A percentile compares a stretch with the other conserved stretches of the same genome.
phyloP scores from a whole-genome alignment of 2,888 invertebrate genomes.

The Pollenia amentaria region DNA sequence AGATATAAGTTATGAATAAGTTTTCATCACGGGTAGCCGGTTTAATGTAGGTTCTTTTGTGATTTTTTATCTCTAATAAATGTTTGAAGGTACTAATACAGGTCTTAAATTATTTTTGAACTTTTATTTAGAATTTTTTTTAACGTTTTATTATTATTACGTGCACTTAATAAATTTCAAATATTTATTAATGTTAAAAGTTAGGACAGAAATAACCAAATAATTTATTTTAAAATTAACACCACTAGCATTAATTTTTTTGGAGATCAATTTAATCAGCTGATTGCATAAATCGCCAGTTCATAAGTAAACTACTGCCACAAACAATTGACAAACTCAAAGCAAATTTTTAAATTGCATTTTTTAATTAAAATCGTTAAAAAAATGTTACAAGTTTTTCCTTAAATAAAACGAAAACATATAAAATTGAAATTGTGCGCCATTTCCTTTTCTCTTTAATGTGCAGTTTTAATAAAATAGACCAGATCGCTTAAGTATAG shows the following conservation, averaged over 20 bases:
- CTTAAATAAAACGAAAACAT: no score
- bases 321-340: no score
- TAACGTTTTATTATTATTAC: background rate
- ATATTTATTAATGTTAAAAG: background rate
- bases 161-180: background rate
- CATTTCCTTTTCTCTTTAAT: no score
- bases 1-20: constrained; percentile 30
- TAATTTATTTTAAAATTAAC: constrained; percentile 3
- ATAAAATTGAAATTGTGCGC: no score
- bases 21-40: constrained; percentile 2
- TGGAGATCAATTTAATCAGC: constrained; percentile 1
- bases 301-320: background rate
- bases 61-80: constrained; percentile 7
- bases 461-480: no score
- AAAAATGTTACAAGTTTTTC: no score
- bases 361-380: no score
- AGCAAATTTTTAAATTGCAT: no score
- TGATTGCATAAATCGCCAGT: background rate
- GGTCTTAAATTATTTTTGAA: constrained; percentile 8
- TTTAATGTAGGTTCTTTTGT: constrained; percentile 8
- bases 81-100: background rate
- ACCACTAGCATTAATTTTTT: constrained; percentile 3
- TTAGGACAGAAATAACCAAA: no score
- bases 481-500: no score
- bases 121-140: background rate